These are phyloP conservation scores for Octodonta nipae DNA, from an alignment of 2,888 invertebrate genomes.

Conservation along the genomic window DNA sequence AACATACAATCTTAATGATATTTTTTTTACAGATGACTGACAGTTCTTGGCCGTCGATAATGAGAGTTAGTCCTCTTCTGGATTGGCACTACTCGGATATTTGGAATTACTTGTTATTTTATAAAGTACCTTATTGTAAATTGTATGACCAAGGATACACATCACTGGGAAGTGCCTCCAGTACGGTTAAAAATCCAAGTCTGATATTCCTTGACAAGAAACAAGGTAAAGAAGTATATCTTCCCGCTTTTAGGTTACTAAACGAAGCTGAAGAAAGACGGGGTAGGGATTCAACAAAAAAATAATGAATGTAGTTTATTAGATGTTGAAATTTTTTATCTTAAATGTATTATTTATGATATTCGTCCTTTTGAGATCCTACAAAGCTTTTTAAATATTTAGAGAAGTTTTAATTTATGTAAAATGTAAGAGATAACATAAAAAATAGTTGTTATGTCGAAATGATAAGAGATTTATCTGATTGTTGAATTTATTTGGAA, in stretches of 20 bases:
- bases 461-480: too few species aligned
- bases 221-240: constrained; percentile 41
- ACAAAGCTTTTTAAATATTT: too few species aligned
- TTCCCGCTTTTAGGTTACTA: constrained; percentile 59
- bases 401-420: too few species aligned
- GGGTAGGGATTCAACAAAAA: constrained; percentile 42
- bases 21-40: constrained; percentile 68
- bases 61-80: constrained; percentile 81
- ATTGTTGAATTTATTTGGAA: too few species aligned
- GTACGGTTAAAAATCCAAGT: constrained; percentile 69
- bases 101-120: constrained; percentile 73
- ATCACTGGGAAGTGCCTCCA: constrained; percentile 69
- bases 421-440: too few species aligned
- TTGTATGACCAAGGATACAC: constrained; percentile 88
- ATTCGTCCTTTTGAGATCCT: too few species aligned
- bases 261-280: constrained; percentile 50
- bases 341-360: too few species aligned
- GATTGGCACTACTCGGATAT: constrained; percentile 85
- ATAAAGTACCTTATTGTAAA: constrained; percentile 76
- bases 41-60: constrained; percentile 74
- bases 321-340: too few species aligned
- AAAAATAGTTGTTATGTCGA: too few species aligned
- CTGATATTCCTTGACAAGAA: constrained; percentile 40
- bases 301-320: too few species aligned
- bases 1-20: too few species aligned